Evolutionary conservation across 2,888 invertebrate genomes (phyloP), one percentile per base, ranked within the genome.

Genomic region (Anaspis maculata): DNA sequence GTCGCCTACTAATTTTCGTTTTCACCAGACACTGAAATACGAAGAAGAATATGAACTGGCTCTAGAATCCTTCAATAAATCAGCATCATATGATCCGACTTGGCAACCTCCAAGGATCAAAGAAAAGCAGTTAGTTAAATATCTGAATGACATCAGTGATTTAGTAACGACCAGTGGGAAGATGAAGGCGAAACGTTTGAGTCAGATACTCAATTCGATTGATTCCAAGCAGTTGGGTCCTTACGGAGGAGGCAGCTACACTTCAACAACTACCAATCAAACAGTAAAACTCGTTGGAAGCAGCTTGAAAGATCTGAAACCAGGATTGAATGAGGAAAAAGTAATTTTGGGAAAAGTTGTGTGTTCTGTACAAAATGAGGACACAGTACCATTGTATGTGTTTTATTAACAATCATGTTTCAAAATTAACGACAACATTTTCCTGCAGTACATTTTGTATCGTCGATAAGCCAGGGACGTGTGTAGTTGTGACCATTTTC

Each of bases 301-400:
- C 4, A 57, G 58, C 2, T 56, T 88, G 9, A 66, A 66, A 21
- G 67, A 73, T 21, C 61, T 88, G 35, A 62, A 68, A 27, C 64
- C 72, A 3, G 86, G 83, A 2, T 49, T 70, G 6, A 89, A 89
- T 54, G 61, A 71, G 19, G 72, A 76, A 43, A 79, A 74, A 52
- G 77, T 87, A 0, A 61, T 86, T 1, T 60, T 83, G 35, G 89
- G 86, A 2, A 81, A 79, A 59, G 89, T 90, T 13, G 79, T 89
- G 2, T 87, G 86, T 48, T 83, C 83, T 39, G 76, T 88, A 42
- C 76, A 79, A 42, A 79, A 77, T 48, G 81, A 83, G 29, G 82
- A 80, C 49, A 71, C 75, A 25, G 83, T 87, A 27, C 85, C 85
- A 37, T 86, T 85, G 84, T 85, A 64, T 16, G 34, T 19, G 5